Conservation (phyloP, 2,888 invertebrate genomes). For the Megalurothrips usitatus region DNA sequence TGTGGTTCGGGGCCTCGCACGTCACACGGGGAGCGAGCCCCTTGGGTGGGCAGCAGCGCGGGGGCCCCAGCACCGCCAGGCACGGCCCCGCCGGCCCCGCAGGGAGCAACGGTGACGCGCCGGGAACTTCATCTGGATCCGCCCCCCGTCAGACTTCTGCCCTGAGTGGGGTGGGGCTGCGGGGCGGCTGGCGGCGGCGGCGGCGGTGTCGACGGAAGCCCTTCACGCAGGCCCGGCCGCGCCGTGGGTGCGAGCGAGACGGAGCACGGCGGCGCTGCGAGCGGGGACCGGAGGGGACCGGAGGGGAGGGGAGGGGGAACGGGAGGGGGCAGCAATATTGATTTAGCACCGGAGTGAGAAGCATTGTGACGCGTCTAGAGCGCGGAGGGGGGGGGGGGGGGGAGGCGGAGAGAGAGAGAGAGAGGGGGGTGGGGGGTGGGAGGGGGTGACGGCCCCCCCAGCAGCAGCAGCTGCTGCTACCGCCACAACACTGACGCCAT, state of each 20-base stretch:
- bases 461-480: neutral
- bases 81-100: neutral
- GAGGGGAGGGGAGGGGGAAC: neutral
- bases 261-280: neutral
- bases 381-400: neutral
- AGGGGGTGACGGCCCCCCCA: neutral
- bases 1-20: neutral
- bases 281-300: neutral
- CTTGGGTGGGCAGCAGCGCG: neutral
- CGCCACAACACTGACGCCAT: neutral
- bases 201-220: slow-evolving; percentile 13
- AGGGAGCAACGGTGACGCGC: neutral
- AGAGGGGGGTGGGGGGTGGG: neutral
- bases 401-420: neutral
- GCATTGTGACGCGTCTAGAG: slow-evolving; percentile 10
- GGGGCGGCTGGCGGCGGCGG: neutral
- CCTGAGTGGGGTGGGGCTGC: neutral
- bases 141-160: neutral
- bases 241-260: neutral
- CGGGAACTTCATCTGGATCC: slow-evolving; percentile 5
- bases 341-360: slow-evolving; percentile 24
- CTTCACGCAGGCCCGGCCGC: neutral
- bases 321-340: slow-evolving; percentile 6
- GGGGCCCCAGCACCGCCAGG: slow-evolving; percentile 15
- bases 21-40: neutral